Conservation (phyloP, 1,140 invertebrate species). For the Caenorhabditis inopinata region DNA sequence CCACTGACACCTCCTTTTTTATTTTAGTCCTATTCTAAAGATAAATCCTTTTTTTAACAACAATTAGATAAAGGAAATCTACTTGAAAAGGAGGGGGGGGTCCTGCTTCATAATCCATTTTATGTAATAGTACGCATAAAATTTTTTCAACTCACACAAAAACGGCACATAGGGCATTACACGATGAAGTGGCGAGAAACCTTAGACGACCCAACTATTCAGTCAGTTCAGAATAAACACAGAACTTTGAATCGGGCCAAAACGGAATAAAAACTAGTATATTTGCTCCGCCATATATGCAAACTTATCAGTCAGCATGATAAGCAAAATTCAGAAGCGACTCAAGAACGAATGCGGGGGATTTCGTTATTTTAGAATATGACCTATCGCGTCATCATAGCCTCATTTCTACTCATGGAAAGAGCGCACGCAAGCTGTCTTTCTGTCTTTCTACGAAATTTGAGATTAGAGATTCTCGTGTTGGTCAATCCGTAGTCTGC, state of each 20-base stretch:
- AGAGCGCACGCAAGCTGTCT: neutral
- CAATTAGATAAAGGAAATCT: too few relatives aligned
- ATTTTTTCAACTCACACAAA: neutral
- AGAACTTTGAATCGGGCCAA: neutral
- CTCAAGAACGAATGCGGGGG: neutral
- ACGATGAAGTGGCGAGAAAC: neutral
- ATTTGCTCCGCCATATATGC: neutral
- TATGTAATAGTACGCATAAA: too few relatives aligned
- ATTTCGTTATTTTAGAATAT: slow-evolving; percentile 4
- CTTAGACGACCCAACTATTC: neutral
- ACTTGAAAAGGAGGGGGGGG: too few relatives aligned
- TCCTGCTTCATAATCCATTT: too few relatives aligned
- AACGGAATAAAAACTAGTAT: neutral
- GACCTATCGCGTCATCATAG: neutral
- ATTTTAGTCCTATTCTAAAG: too few relatives aligned
- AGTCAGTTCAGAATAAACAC: slow-evolving; percentile 21
- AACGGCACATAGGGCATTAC: neutral
- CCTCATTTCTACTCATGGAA: slow-evolving; percentile 10
- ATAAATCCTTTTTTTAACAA: too few relatives aligned
- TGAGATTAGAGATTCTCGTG: neutral
- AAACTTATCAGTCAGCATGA: neutral
- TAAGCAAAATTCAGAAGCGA: neutral
- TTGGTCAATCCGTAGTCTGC: neutral
- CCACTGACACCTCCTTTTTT: too few relatives aligned
- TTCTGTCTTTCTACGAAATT: neutral